Evolutionary conservation across 2,888 invertebrate species (phyloP), one percentile per base, ranked within the genome.

Genomic region (Sarcophaga subvicina): DNA sequence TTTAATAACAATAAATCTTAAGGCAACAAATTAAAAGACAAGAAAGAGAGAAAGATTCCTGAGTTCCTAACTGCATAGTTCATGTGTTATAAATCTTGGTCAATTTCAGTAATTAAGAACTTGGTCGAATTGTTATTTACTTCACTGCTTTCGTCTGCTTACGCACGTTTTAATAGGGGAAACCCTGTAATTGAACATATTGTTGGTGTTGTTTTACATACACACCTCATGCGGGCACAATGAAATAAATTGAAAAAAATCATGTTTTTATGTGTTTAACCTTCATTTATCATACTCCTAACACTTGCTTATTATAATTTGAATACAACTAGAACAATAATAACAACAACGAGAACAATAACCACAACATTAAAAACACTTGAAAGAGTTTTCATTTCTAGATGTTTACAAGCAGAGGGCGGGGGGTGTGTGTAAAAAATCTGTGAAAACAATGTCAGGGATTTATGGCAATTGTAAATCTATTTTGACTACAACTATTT

Each of bases 381-480:
- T 20, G 27, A 27, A 63, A n/a, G 54, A 37, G 37, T 37, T 37
- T 37, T 37, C 37, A 37, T 37, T 37, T 10, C 37, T 37, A 37
- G 10, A 37, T 37, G 37, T 8, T 37, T 37, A 37, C 37, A 37
- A 37, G 37, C 14, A 2, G 17, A 0, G 14, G 0, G 3, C 4
- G 2, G 14, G 20, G 20, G 20, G 20, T 20, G 20, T 22, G 22
- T 22, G 22, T 22, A 54, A 73, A 80, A 85, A 77, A 81, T 81
- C 73, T 69, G 59, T 72, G 59, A 63, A 83, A 72, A 85, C 67
- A 81, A 78, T 64, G 63, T 69, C 84, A 80, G 54, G 72, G 80
- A 83, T 85, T 83, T 83, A 70, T 79, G 75, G 45, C 54, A 76
- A 73, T 79, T 75, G 73, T 72, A 77, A 83, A 80, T 77, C 62